Evolutionary conservation across 1,140 invertebrate genomes (phyloP).

Genomic region (Neomicropteryx cornuta): DNA sequence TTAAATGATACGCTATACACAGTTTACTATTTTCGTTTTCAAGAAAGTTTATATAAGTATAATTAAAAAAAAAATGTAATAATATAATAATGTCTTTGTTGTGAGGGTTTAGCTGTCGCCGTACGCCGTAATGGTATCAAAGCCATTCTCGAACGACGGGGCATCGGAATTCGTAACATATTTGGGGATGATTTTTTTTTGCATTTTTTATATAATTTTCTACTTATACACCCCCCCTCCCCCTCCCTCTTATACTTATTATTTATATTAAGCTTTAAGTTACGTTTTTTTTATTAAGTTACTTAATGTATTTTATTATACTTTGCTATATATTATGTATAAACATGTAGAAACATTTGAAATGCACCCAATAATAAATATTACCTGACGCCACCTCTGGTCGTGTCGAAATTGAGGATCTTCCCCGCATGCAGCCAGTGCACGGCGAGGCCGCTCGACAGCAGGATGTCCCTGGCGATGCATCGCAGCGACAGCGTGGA

Average conservation of each 20-base stretch:
- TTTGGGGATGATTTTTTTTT: no score
- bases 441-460: conserved; percentile 52
- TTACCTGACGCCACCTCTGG: conserved; percentile 62
- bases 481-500: conserved; percentile 64
- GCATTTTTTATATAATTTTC: background rate
- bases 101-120: no score
- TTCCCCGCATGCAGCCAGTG: conserved; percentile 60
- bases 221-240: background rate
- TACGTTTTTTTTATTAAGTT: background rate
- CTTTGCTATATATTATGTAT: background rate
- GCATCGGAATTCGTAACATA: no score
- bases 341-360: background rate
- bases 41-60: no score
- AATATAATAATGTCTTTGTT: no score
- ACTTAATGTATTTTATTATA: background rate
- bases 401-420: conserved; percentile 60
- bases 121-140: no score
- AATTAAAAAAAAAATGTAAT: no score
- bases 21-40: no score
- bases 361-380: conserved; percentile 1
- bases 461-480: conserved; percentile 56
- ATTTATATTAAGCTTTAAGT: background rate
- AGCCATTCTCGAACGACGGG: no score
- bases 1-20: no score
- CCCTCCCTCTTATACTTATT: background rate